Percentiles rank a stretch among this genome's conserved stretches.
phyloP scores from a whole-genome alignment of 2,888 invertebrate genomes.

The Perizoma affinitatum region DNA sequence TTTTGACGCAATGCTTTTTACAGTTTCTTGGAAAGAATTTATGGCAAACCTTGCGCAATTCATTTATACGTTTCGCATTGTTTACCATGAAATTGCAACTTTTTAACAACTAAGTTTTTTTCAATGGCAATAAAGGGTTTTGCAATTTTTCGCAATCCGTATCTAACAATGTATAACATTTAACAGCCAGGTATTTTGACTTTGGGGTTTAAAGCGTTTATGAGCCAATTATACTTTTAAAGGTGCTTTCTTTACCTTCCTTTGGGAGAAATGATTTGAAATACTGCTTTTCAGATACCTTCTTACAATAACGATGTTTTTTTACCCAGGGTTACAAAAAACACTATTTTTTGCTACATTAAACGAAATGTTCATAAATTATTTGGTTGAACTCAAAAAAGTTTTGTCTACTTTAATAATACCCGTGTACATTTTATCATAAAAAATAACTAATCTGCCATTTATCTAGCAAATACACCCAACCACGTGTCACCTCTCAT shows the following conservation, averaged over 20 bases:
- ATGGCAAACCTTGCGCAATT: conserved; percentile 39
- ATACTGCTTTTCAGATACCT: conserved; percentile 2
- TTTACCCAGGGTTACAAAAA: neutral
- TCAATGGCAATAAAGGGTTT: conserved; percentile 27
- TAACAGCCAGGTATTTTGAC: conserved; percentile 27
- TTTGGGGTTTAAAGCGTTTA: conserved; percentile 28
- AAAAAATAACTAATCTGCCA: conserved; percentile 7
- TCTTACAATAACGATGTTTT: neutral
- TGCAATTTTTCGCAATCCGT: conserved; percentile 19
- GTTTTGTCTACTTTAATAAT: too few relatives aligned
- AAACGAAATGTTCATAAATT: too few relatives aligned
- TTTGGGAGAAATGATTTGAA: conserved; percentile 10
- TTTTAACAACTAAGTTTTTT: conserved; percentile 42
- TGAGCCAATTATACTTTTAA: conserved; percentile 23
- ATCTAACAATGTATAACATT: conserved; percentile 6
- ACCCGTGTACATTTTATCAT: neutral
- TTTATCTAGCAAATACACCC: conserved; percentile 26
- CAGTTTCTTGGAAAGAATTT: conserved; percentile 60
- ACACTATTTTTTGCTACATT: too few relatives aligned
- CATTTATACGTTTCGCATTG: conserved; percentile 30
- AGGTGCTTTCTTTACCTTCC: conserved; percentile 21
- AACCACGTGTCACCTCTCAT: conserved; percentile 44
- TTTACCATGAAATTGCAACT: conserved; percentile 23
- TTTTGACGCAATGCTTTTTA: conserved; percentile 66
- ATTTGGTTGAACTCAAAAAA: too few relatives aligned